Base-by-base conservation (phyloP, 2,888 invertebrate species). In the Azorinus chamasolen region DNA sequence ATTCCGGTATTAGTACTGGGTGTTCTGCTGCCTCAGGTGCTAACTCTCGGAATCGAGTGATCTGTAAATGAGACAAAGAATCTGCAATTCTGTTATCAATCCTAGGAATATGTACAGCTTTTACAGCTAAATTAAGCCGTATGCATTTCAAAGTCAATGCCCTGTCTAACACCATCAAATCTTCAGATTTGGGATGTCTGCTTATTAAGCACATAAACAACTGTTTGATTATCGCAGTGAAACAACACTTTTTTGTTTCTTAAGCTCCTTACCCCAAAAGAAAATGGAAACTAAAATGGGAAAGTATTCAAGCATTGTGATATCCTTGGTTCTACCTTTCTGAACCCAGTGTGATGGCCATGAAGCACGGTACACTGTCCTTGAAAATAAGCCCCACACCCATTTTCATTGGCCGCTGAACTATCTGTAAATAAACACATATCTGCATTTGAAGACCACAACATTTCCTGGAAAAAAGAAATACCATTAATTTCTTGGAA, bases 11-110 rank as follows among this genome's bases (percentile, higher is more conserved):
- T 37, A 4, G 37, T 8, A 24, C 51, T 58, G 64, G 69, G 8
- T 37, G 20, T 14, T 18, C 6, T 10, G 64, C 24, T 53, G 75
- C 69, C 1, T 64, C 41, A 41, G 69, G 75, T 2, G 48, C 69
- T 22, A 69, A 51, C n/a, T 54, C 18, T 2, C 64, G 32, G 61
- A 75, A 69, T 46, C 46, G 54, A 18, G 25, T 20, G 14, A 75
- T 20, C 69, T 75, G 75, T 50, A 75, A 74, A 24, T 62, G 76
- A 27, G 71, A 72, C 0, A 76, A 25, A 14, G 41, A 45, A 37
- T 65, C 61, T 2, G 62, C 39, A 22, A 71, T 41, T 5, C 20
- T 12, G 54, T 71, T 76, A n/a, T 20, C 5, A 12, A 25, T 18
- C 14, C 64, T 59, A 25, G 53, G 54, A 10, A 76, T 53, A 37